Conservation (phyloP, 2,113 vertebrate species). For the Glaucomys volans region DNA sequence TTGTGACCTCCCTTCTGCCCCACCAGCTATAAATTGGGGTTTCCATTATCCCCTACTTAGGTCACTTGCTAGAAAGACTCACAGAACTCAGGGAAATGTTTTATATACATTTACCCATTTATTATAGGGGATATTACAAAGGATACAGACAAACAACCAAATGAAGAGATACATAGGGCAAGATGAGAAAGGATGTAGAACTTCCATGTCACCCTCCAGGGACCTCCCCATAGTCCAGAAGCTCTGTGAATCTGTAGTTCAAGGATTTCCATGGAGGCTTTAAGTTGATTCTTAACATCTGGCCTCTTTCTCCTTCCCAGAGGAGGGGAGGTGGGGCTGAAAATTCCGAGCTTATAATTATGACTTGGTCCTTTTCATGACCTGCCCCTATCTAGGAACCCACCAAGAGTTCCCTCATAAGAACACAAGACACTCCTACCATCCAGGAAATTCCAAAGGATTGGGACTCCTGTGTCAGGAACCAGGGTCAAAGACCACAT, state of each 20-base stretch:
- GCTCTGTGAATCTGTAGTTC: not conserved
- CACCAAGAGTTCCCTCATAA: no score
- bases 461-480: not conserved
- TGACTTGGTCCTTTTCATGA: not conserved
- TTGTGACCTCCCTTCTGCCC: not conserved
- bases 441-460: not conserved
- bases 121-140: not conserved
- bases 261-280: no score
- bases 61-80: not conserved
- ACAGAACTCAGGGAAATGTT: not conserved
- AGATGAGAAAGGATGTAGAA: not conserved
- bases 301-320: not conserved
- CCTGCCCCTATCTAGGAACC: not conserved
- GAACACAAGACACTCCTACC: not conserved
- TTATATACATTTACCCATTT: not conserved
- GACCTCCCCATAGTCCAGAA: not conserved
- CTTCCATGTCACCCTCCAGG: not conserved
- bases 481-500: not conserved
- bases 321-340: not conserved
- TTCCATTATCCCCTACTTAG: not conserved
- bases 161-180: not conserved
- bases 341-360: not conserved
- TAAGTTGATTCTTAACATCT: not conserved
- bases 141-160: not conserved
- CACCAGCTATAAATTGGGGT: not conserved